Evolutionary conservation across 2,888 invertebrate genomes (phyloP).

Genomic region (Cryptus viduatorius): DNA sequence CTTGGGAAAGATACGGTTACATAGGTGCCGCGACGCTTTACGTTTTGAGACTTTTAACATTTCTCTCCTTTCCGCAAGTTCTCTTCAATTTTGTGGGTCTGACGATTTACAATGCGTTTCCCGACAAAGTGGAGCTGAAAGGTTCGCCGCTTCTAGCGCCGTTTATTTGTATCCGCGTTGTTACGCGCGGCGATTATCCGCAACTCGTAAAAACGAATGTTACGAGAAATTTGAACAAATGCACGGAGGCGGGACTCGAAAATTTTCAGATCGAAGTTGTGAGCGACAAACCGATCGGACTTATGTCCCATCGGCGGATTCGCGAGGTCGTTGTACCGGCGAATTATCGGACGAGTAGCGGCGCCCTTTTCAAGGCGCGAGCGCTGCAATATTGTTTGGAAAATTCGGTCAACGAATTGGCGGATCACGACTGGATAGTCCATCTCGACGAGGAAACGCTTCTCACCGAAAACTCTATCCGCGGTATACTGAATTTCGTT

Average conservation of each 20-base stretch:
- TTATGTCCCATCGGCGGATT: constrained; percentile 92
- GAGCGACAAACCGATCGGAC: constrained; percentile 93
- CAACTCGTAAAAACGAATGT: constrained; percentile 96
- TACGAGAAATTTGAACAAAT: constrained; percentile 93
- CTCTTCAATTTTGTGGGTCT: constrained; percentile 95
- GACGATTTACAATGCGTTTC: constrained; percentile 96
- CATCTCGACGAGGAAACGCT: constrained; percentile 98
- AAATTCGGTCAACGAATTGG: constrained; percentile 93
- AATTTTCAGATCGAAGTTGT: constrained; percentile 98
- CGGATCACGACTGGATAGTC: constrained; percentile 98
- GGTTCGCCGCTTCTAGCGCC: constrained; percentile 96
- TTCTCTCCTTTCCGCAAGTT: constrained; percentile 95
- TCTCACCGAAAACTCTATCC: constrained; percentile 95
- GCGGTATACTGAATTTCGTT: constrained; percentile 97
- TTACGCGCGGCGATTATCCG: constrained; percentile 97
- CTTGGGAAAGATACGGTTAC: constrained; percentile 93
- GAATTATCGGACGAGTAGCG: constrained; percentile 94
- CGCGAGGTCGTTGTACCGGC: constrained; percentile 96
- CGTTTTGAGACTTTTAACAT: constrained; percentile 91
- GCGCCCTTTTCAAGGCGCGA: constrained; percentile 97
- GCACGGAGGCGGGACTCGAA: constrained; percentile 95
- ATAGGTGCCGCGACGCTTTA: constrained; percentile 91
- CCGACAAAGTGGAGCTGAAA: constrained; percentile 94
- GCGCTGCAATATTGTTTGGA: constrained; percentile 98
- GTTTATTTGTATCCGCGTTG: constrained; percentile 97